Conservation (phyloP, 1,140 invertebrate species). For the Papilio polytes region DNA sequence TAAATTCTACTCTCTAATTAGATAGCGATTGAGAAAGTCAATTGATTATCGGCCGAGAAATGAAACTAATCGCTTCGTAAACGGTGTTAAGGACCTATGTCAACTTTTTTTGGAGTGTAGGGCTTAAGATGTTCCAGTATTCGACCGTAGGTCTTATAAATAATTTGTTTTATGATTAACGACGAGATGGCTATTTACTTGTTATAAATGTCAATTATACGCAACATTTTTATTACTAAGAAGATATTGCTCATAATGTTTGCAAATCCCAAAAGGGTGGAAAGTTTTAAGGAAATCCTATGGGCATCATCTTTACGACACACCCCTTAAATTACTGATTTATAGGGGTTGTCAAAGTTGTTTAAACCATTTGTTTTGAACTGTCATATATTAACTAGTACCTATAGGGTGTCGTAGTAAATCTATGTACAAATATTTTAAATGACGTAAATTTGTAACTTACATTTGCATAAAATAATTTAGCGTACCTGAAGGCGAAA, state of each 20-base stretch:
- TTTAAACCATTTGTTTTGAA: conserved; percentile 1
- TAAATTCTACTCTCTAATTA: background rate
- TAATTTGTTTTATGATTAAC: too few relatives aligned
- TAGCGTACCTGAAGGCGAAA: background rate
- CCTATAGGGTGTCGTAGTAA: too few relatives aligned
- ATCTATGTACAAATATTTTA: background rate
- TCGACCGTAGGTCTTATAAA: too few relatives aligned
- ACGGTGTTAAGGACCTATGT: too few relatives aligned
- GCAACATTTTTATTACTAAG: background rate
- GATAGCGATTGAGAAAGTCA: too few relatives aligned
- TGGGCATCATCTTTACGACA: background rate
- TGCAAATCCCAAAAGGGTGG: background rate
- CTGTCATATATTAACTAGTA: background rate
- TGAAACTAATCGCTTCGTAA: too few relatives aligned
- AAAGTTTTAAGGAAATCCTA: conserved; percentile 1
- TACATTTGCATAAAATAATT: background rate
- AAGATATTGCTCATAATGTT: background rate
- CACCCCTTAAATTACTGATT: conserved; percentile 19
- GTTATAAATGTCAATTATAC: background rate
- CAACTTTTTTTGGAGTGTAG: too few relatives aligned
- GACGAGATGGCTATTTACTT: too few relatives aligned
- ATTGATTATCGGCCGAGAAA: too few relatives aligned
- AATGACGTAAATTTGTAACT: background rate
- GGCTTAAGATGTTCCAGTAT: too few relatives aligned
- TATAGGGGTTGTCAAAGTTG: conserved; percentile 19